A percentile compares a stretch with the other conserved stretches of the same genome.
Conservation (phyloP, 2,113 vertebrate genomes). For the Corynorhinus townsendii region DNA sequence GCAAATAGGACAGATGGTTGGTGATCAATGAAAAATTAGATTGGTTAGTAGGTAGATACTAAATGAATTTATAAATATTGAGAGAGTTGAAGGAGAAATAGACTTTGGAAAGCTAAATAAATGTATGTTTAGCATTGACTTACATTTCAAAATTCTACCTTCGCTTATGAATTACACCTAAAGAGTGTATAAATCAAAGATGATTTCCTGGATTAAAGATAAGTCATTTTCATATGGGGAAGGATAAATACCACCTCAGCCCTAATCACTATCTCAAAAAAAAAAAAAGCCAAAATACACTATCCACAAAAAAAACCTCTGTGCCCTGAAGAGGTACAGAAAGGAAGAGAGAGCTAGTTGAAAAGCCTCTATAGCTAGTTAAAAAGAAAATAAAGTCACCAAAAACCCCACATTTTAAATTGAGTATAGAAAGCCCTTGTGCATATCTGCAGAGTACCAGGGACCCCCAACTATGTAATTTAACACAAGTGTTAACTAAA, state of each 20-base stretch:
- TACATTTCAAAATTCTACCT: conserved; percentile 63
- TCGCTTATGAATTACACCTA: conserved; percentile 57
- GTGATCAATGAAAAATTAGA: background rate
- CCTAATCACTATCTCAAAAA: conserved; percentile 58
- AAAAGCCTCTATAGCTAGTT: conserved; percentile 65
- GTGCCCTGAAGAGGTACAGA: background rate
- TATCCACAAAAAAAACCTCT: conserved; percentile 45
- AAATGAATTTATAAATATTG: background rate
- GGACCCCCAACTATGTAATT: background rate
- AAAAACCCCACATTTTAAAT: conserved; percentile 60
- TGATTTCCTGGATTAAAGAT: conserved; percentile 53
- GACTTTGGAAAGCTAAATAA: conserved; percentile 36
- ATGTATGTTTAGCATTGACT: conserved; percentile 54
- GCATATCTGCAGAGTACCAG: conserved; percentile 27
- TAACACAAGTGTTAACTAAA: background rate
- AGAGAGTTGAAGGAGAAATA: conserved; percentile 13
- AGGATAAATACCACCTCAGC: conserved; percentile 50
- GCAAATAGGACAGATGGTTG: background rate
- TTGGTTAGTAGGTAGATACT: background rate
- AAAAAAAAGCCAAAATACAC: conserved; percentile 64
- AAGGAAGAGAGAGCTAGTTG: conserved; percentile 66
- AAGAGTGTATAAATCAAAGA: conserved; percentile 48
- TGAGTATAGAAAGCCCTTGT: conserved; percentile 52
- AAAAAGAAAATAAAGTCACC: conserved; percentile 62
- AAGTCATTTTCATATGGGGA: background rate